These are phyloP conservation scores for Oryctes rhinoceros DNA, from an alignment of 1,140 invertebrate genomes.

Conservation along the genomic window DNA sequence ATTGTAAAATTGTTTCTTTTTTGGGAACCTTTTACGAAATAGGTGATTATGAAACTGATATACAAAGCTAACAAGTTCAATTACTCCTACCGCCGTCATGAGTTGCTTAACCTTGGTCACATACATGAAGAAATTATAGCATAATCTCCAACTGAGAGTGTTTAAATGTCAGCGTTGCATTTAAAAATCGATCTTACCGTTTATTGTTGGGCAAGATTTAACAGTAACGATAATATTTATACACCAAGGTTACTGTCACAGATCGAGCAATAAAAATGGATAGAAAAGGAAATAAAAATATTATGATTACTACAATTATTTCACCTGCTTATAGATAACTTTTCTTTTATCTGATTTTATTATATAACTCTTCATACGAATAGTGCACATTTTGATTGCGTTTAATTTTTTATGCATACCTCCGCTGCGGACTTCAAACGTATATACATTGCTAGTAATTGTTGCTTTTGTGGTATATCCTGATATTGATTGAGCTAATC, in stretches of 20 bases:
- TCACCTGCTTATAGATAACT: no score
- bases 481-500: conserved; percentile 7
- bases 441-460: no score
- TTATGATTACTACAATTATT: neutral
- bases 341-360: neutral
- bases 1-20: no score
- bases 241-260: conserved; percentile 12
- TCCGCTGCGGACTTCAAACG: no score
- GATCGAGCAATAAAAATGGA: neutral
- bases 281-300: conserved; percentile 18
- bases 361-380: no score
- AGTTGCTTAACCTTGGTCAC: conserved; percentile 5
- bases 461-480: neutral
- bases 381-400: no score
- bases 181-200: conserved; percentile 21
- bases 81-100: neutral
- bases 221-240: conserved; percentile 23
- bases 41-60: neutral
- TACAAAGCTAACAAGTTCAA: neutral
- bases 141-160: neutral
- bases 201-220: conserved; percentile 16
- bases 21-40: no score
- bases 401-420: no score
- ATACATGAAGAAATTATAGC: conserved; percentile 16
- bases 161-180: conserved; percentile 12